Conservation (phyloP, 2,113 vertebrate genomes). For the Odobenus rosmarus region DNA sequence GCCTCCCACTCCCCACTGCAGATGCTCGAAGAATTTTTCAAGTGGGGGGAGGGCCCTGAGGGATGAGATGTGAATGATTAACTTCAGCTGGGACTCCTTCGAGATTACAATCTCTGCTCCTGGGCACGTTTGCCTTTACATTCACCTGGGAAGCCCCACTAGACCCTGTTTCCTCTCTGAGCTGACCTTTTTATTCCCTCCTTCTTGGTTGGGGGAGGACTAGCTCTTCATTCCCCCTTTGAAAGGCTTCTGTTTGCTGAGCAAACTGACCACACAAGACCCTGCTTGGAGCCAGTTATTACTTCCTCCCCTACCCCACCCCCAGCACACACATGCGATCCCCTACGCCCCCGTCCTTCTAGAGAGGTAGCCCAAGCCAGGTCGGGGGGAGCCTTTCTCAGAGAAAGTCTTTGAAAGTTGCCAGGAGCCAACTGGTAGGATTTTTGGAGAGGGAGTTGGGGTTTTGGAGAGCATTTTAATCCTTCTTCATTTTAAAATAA, state of each 20-base stretch:
- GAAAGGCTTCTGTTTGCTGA: slow-evolving; percentile 73
- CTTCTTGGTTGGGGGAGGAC: neutral
- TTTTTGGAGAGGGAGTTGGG: slow-evolving; percentile 25
- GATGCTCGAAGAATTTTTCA: neutral
- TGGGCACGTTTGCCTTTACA: slow-evolving; percentile 54
- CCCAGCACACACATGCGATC: neutral
- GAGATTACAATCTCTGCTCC: slow-evolving; percentile 68
- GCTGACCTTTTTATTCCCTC: slow-evolving; percentile 44
- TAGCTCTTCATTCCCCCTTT: neutral
- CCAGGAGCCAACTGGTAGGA: slow-evolving; percentile 24
- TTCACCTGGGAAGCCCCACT: slow-evolving; percentile 60
- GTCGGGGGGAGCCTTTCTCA: neutral
- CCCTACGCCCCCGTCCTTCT: neutral
- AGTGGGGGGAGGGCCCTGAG: neutral
- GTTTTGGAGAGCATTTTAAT: slow-evolving; percentile 48
- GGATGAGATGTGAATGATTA: slow-evolving; percentile 64
- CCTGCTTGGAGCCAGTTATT: neutral
- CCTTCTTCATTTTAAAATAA: slow-evolving; percentile 62
- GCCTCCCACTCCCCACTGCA: neutral
- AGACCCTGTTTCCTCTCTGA: slow-evolving; percentile 3
- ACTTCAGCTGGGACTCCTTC: slow-evolving; percentile 53
- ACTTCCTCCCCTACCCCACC: slow-evolving; percentile 33
- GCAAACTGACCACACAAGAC: slow-evolving; percentile 61
- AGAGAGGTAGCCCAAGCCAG: neutral
- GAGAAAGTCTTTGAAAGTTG: slow-evolving; percentile 33